These are phyloP conservation scores for Ormia ochracea DNA, from an alignment of 2,888 invertebrate species.

Conservation along the genomic window DNA sequence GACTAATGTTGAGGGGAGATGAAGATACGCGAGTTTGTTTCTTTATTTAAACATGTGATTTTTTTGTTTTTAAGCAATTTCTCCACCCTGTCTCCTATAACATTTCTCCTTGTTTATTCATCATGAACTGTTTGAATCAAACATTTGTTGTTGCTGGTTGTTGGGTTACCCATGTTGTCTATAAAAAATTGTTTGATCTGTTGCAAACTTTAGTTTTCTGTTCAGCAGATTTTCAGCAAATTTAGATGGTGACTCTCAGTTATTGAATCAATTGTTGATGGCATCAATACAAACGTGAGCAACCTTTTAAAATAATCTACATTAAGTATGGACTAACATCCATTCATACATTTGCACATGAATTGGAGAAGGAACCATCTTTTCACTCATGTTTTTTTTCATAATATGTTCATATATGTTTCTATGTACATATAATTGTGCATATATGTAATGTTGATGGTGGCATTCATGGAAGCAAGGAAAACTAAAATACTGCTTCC, in stretches of 20 bases:
- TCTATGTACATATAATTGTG: constrained; percentile 13
- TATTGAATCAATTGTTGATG: constrained; percentile 16
- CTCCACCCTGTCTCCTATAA: constrained; percentile 8
- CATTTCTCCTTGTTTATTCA: constrained; percentile 18
- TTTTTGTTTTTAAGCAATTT: constrained; percentile 22
- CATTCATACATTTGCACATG: no score
- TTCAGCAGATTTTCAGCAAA: constrained; percentile 64
- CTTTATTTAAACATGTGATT: not conserved
- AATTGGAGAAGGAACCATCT: not conserved
- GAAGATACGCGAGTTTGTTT: no score
- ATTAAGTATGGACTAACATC: not conserved
- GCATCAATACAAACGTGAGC: constrained; percentile 20
- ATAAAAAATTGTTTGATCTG: constrained; percentile 75
- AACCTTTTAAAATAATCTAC: not conserved
- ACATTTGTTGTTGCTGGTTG: constrained; percentile 59
- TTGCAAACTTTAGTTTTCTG: constrained; percentile 76
- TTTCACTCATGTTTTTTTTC: not conserved
- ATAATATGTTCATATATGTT: no score
- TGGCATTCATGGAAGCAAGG: not conserved
- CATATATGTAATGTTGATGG: not conserved
- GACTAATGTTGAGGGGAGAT: no score
- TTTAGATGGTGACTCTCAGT: constrained; percentile 34
- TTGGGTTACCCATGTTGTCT: constrained; percentile 57
- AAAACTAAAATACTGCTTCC: no score
- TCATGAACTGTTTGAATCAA: constrained; percentile 62